phyloP scores from a whole-genome alignment of 1,140 invertebrate genomes.

The Macrobrachium rosenbergii region DNA sequence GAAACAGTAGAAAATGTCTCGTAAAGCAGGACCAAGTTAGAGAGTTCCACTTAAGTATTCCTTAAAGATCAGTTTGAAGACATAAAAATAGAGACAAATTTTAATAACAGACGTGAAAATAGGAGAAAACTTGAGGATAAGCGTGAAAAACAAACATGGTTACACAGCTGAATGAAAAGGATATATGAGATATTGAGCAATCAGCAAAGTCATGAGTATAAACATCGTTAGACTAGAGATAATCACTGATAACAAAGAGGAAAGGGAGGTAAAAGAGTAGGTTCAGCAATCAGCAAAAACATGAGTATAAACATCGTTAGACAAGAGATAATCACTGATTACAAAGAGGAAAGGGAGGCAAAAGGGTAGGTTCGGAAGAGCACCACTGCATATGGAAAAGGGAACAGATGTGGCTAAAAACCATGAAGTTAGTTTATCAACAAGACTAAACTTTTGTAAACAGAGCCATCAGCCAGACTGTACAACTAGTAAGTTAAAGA shows the following conservation, averaged over 20 bases:
- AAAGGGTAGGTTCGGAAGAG: too few species aligned
- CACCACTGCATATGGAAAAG: not conserved
- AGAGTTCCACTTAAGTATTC: too few species aligned
- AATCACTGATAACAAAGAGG: not conserved
- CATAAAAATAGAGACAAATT: too few species aligned
- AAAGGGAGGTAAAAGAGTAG: not conserved
- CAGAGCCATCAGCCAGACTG: too few species aligned
- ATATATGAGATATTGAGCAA: not conserved
- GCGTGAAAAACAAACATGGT: not conserved
- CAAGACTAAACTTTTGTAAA: too few species aligned
- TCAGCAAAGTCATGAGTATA: not conserved
- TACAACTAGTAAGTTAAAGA: too few species aligned
- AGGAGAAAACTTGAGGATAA: too few species aligned
- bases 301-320: not conserved
- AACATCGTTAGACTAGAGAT: not conserved
- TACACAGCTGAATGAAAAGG: not conserved
- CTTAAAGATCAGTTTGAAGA: too few species aligned
- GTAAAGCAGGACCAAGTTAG: too few species aligned
- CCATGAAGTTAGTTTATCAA: not conserved
- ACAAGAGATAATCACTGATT: not conserved
- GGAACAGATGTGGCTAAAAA: not conserved
- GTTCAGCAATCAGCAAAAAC: not conserved
- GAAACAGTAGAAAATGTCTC: too few species aligned
- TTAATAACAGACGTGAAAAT: too few species aligned
- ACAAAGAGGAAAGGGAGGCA: not conserved